Base-by-base conservation (phyloP, 2,888 invertebrate genomes). In the Xestia sexstrigata region DNA sequence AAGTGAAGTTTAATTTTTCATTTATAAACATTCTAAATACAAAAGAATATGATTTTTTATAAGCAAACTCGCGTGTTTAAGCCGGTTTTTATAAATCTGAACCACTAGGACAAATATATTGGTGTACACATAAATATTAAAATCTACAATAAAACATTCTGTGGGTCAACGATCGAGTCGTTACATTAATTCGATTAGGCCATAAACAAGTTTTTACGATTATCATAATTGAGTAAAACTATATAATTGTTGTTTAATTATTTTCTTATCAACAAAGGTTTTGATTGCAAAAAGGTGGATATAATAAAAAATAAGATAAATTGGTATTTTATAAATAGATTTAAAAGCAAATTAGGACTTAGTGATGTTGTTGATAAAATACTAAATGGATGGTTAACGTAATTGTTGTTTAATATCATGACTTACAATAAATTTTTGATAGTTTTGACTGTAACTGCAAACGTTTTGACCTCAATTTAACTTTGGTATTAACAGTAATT, bases 151-250 rank as follows among this genome's bases (percentile, higher is more conserved):
- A 39, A 13, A 42, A 78, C 7, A 78, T 63, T 63, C 67, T 84
- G 75, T 83, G 75, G 88, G 89, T 88, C 86, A 84, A 82, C 63
- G 87, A 79, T 83, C 82, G 70, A 79, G 7, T 78, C 49, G 49
- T 76, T 69, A 71, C 42, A 76, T 75, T 80, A 75, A 80, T 79
- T 86, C 23, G 30, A 81, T 77, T 75, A 76, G 52, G 74, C 35
- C 52, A 74, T 76, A 71, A 82, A 84, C 78, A 82, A 71, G 15
- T 77, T 83, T 81, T 83, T 78, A 42, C 30, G 39, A 67, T 69
- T 13, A 45, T 63, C 15, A 15, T 52, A 47, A 72, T 68, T 5
- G n/a, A 78, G 2, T 49, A 30, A 67, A 60, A 72, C 35, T 55
- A 39, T 72, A 66, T 55, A 23, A 45, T 52, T 63, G 30, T 60